Conservation (phyloP, 37 sponge, comb jelly and placozoan species). For the Chondrilla cf. caribensis region DNA sequence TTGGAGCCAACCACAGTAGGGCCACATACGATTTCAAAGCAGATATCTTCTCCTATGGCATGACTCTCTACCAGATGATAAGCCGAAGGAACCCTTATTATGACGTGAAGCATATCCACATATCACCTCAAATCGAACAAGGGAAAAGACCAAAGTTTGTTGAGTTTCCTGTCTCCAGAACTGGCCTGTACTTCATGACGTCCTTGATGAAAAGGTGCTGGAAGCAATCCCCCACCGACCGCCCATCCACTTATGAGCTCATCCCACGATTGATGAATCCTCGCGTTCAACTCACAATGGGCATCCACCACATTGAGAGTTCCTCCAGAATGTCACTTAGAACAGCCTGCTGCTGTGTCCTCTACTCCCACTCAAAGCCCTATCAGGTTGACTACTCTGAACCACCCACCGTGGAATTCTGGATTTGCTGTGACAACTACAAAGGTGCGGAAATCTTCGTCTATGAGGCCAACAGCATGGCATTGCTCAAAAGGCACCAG, state of each 20-base stretch:
- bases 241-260: conserved; percentile 40
- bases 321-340: conserved; percentile 27
- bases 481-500: conserved; percentile 15
- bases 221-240: conserved; percentile 67
- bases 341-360: conserved; percentile 42
- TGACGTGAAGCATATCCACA: conserved; percentile 39
- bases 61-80: conserved; percentile 87
- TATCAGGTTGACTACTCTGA: background rate
- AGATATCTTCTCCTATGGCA: conserved; percentile 85
- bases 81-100: conserved; percentile 71
- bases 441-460: conserved; percentile 57
- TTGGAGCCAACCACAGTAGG: conserved; percentile 57
- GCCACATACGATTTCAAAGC: conserved; percentile 74
- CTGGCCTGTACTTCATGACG: conserved; percentile 64
- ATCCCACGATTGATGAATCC: conserved; percentile 10
- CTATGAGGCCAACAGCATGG: conserved; percentile 53
- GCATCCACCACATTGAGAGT: conserved; percentile 15
- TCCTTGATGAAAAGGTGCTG: conserved; percentile 76
- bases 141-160: conserved; percentile 66
- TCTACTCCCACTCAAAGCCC: conserved; percentile 12
- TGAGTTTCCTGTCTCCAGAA: conserved; percentile 49
- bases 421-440: conserved; percentile 63
- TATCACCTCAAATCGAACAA: conserved; percentile 49
- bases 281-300: conserved; percentile 24
- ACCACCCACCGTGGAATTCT: conserved; percentile 49